Percentiles rank a stretch among this genome's conserved stretches.
phyloP scores from a whole-genome alignment of 2,888 invertebrate genomes.

The Drosophila stalkeri region DNA sequence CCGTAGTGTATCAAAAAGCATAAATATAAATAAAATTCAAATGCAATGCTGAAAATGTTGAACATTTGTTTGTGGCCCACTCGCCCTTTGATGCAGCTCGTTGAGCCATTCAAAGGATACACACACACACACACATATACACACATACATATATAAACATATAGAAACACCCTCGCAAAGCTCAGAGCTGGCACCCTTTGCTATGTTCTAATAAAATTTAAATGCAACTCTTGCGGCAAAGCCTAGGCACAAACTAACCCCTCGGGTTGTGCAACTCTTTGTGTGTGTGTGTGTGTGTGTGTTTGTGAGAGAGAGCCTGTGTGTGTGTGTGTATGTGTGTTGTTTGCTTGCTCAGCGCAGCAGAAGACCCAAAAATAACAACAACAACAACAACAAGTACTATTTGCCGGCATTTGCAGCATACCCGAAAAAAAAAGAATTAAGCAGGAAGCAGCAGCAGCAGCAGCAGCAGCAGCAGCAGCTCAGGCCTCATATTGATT shows the following conservation, averaged over 20 bases:
- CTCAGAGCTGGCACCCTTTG: slow-evolving; percentile 25
- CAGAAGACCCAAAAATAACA: slow-evolving; percentile 35
- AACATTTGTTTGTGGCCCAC: slow-evolving; percentile 61
- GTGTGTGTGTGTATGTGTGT: slow-evolving; percentile 6
- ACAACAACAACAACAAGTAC: slow-evolving; percentile 18
- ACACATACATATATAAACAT: slow-evolving; percentile 6
- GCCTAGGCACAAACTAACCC: slow-evolving; percentile 40
- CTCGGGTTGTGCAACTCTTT: slow-evolving; percentile 12
- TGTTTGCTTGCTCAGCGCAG: slow-evolving; percentile 50
- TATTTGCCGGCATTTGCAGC: slow-evolving; percentile 50
- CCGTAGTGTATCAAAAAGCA: slow-evolving; percentile 28
- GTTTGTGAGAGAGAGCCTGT: slow-evolving; percentile 1
- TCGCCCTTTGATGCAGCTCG: slow-evolving; percentile 67
- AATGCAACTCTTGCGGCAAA: slow-evolving; percentile 71
- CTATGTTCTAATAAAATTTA: slow-evolving; percentile 74
- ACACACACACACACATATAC: slow-evolving; percentile 8
- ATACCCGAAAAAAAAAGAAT: slow-evolving; percentile 20
- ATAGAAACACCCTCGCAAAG: slow-evolving; percentile 24
- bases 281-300: slow-evolving; percentile 3
- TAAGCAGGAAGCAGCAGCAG: slow-evolving; percentile 17
- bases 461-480: neutral
- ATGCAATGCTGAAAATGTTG: slow-evolving; percentile 42
- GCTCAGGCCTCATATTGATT: slow-evolving; percentile 58
- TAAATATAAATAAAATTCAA: slow-evolving; percentile 41
- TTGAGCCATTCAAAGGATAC: slow-evolving; percentile 42